These are phyloP conservation scores for Corythornis cristatus DNA, from an alignment of 2,113 vertebrate species.

Conservation along the genomic window DNA sequence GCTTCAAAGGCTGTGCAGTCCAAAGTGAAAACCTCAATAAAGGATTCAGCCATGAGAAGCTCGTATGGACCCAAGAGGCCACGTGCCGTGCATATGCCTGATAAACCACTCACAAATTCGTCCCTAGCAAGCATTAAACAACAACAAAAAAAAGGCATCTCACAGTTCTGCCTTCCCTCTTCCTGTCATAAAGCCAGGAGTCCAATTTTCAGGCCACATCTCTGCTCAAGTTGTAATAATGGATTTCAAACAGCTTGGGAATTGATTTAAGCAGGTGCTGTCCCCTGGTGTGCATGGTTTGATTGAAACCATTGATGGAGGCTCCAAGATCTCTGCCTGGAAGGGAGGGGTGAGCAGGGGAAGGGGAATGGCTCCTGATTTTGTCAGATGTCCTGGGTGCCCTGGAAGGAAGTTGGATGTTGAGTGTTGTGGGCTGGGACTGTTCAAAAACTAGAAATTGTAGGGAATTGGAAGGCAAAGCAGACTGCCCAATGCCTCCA, in stretches of 20 bases:
- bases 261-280: not conserved
- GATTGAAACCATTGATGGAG: not conserved
- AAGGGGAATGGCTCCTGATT: not conserved
- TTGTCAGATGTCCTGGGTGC: fast-evolving
- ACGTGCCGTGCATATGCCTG: slow-evolving; percentile 20
- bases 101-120: not conserved
- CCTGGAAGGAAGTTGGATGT: not conserved
- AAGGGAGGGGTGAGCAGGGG: not conserved
- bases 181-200: not conserved
- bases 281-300: not conserved
- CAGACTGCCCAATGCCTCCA: not conserved
- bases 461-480: not conserved
- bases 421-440: not conserved
- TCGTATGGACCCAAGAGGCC: not conserved
- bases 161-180: not conserved
- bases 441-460: not conserved
- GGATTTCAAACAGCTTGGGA: not conserved
- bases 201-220: not conserved
- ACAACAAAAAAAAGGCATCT: not conserved
- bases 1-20: slow-evolving; percentile 45
- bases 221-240: not conserved
- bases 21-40: slow-evolving; percentile 12
- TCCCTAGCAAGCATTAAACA: not conserved
- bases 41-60: not conserved
- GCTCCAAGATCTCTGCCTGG: not conserved